Evolutionary conservation across 1,140 invertebrate species (phyloP).

Genomic region (Triops longicaudatus): DNA sequence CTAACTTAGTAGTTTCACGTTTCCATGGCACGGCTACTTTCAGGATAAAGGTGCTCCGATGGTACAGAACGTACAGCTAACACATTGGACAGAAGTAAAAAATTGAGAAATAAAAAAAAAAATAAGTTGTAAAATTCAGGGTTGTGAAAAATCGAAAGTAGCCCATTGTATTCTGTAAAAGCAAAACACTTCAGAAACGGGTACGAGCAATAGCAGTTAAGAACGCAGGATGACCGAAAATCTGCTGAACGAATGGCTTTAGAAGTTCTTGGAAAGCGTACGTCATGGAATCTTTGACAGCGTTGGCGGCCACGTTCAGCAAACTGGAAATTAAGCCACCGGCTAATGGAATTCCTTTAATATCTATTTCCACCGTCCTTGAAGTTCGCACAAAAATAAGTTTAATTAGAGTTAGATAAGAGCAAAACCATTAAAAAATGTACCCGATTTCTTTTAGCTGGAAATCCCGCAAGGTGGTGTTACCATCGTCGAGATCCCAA

Average conservation of each 20-base stretch:
- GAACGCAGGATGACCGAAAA: background rate
- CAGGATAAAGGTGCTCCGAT: no score
- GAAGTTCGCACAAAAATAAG: background rate
- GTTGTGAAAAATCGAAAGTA: no score
- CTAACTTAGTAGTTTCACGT: no score
- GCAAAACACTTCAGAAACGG: background rate
- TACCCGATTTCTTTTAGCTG: slow-evolving; percentile 26
- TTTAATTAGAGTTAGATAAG: no score
- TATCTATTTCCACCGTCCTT: slow-evolving; percentile 22
- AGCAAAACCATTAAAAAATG: no score
- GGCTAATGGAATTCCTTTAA: slow-evolving; percentile 22
- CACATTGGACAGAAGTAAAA: no score
- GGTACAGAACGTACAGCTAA: no score
- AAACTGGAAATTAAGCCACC: slow-evolving; percentile 17
- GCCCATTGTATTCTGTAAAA: background rate
- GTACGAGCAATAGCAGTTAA: background rate
- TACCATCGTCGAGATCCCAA: background rate
- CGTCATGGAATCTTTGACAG: slow-evolving; percentile 21
- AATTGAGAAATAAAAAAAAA: no score
- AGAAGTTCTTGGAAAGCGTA: slow-evolving; percentile 23
- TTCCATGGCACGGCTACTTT: no score
- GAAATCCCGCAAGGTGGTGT: background rate
- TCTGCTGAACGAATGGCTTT: background rate
- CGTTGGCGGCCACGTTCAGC: background rate
- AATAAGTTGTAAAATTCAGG: no score